These are phyloP conservation scores for Ormyrus nitidulus DNA, from an alignment of 2,888 invertebrate genomes.

Conservation along the genomic window DNA sequence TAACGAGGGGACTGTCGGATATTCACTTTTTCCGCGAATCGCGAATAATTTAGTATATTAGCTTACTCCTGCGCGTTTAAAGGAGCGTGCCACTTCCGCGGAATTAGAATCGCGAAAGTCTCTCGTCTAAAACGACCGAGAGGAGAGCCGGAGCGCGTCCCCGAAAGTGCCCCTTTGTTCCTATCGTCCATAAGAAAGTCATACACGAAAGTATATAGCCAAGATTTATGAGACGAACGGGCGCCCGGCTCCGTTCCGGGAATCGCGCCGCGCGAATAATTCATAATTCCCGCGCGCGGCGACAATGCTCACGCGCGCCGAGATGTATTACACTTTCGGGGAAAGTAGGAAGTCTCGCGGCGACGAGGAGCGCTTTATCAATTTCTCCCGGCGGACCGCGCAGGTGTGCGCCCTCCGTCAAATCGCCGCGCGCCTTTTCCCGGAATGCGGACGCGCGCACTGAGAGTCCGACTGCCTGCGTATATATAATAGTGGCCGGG, in stretches of 20 bases:
- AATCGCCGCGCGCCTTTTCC: not conserved
- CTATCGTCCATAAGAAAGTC: slow-evolving; percentile 21
- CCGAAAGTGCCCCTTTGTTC: slow-evolving; percentile 3
- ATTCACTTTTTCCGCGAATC: too few species aligned
- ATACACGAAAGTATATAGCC: not conserved
- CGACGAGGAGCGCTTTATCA: slow-evolving; percentile 6
- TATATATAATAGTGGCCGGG: too few species aligned
- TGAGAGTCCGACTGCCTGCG: too few species aligned
- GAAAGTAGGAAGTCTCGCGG: slow-evolving; percentile 20
- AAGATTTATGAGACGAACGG: slow-evolving; percentile 25
- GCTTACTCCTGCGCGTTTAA: not conserved
- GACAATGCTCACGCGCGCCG: not conserved
- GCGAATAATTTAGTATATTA: too few species aligned
- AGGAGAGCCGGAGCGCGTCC: not conserved
- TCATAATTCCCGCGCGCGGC: slow-evolving; percentile 24
- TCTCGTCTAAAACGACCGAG: not conserved
- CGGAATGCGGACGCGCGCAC: slow-evolving; percentile 12
- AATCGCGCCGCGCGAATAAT: slow-evolving; percentile 17
- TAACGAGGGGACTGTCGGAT: too few species aligned
- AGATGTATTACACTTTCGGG: not conserved
- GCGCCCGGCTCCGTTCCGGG: not conserved
- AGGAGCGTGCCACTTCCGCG: not conserved
- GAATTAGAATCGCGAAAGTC: not conserved
- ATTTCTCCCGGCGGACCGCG: not conserved
- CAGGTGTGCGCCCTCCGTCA: slow-evolving; percentile 26